Base-by-base conservation (phyloP, 2,113 vertebrate genomes). In the Pavo muticus region DNA sequence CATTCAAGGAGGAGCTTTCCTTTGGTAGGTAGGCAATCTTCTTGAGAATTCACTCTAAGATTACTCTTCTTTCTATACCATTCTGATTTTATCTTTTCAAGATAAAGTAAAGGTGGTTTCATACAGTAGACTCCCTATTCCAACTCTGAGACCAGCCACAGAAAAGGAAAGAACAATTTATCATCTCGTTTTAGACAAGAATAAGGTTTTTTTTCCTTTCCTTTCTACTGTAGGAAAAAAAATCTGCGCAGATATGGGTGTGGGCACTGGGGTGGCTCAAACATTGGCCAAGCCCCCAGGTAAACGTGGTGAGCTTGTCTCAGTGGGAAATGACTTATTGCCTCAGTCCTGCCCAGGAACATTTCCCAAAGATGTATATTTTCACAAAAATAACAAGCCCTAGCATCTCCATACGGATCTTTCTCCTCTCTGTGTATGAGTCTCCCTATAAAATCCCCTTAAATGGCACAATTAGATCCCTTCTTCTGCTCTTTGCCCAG, bases 241-340 rank as follows among this genome's bases (percentile, higher is more conserved):
- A 16, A 4, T 0, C 0, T 5, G 7, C 23, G 25, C 1, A 0
- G 6, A 5, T 0, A 0, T 10, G 15, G 17, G 12, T 30, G 37
- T 7, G 21, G 25, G 30, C 24, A 50, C 39, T 42, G 54, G 14
- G 56, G 30, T 4, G 20, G 10, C 14, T 35, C 19, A 45, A 45
- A 45, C 37, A 39, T 11, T 39, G 15, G 37, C 47, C 30, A 42
- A 39, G 75, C 25, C 16, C 30, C 30, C 61, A 52, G 20, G 9
- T 40, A 37, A 56, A 18, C 4, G 21, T 14, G 20, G 35, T 77
- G 8, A 17, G 16, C 48, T 50, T 52, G 42, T 30, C 59, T 39
- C 21, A 59, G 11, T 23, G 35, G 47, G 60, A 78, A 63, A 50
- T 25, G 37, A 52, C 37, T 48, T 37, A 32, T 14, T 78, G 47